Conservation (phyloP, 2,888 invertebrate species). For the Euzetes globulus region DNA sequence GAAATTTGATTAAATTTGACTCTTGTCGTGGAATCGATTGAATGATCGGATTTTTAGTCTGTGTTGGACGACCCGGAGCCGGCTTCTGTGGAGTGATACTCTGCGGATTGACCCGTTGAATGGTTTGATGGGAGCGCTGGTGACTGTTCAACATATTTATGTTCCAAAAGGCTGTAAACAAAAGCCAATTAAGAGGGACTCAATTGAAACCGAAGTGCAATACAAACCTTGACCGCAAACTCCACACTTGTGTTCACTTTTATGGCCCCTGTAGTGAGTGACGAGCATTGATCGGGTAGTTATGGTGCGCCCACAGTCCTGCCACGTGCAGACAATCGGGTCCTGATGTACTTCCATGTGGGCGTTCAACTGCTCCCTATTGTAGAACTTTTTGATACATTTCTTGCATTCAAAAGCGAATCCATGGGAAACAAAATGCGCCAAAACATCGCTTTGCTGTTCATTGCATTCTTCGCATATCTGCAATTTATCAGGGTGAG, state of each 20-base stretch:
- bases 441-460: slow-evolving; percentile 33
- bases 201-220: not conserved
- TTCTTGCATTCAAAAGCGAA: slow-evolving; percentile 42
- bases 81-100: not conserved
- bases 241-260: slow-evolving; percentile 41
- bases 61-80: not conserved
- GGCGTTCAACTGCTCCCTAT: slow-evolving; percentile 42
- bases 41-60: not conserved
- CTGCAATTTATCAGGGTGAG: slow-evolving; percentile 41
- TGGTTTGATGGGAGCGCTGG: slow-evolving; percentile 31
- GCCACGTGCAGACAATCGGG: slow-evolving; percentile 42
- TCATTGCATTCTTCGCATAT: slow-evolving; percentile 41
- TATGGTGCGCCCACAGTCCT: slow-evolving; percentile 41
- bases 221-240: slow-evolving; percentile 41
- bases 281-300: slow-evolving; percentile 42
- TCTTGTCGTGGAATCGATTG: slow-evolving; percentile 3
- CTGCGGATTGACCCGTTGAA: slow-evolving; percentile 15
- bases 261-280: slow-evolving; percentile 42
- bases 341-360: slow-evolving; percentile 43
- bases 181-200: not conserved
- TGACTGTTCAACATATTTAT: slow-evolving; percentile 34
- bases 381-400: slow-evolving; percentile 42
- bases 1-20: not conserved
- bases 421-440: slow-evolving; percentile 39
- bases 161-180: slow-evolving; percentile 32